A percentile compares a stretch with the other conserved stretches of the same genome.
Evolutionary conservation across 92 coral and sea anemone genomes (phyloP).

Genomic region (Hydrozoanthus gracilis): DNA sequence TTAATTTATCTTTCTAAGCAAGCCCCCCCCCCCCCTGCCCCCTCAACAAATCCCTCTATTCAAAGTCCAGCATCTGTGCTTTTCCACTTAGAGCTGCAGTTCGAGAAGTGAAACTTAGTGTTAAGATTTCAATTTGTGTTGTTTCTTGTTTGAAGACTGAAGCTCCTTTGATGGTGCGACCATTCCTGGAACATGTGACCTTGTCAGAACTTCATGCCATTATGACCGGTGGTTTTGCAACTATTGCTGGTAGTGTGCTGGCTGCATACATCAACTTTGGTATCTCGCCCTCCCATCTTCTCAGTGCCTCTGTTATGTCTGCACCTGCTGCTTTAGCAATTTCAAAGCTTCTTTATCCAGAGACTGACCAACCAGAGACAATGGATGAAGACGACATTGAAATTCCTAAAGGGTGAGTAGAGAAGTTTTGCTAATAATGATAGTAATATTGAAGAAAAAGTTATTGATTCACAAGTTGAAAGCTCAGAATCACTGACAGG

Average conservation of each 20-base stretch:
- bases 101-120: too few species aligned
- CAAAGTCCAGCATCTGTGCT: too few species aligned
- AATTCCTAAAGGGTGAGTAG: conserved; percentile 70
- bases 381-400: conserved; percentile 73
- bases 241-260: conserved; percentile 96
- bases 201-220: conserved; percentile 96
- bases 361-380: conserved; percentile 86
- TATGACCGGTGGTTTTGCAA: conserved; percentile 97
- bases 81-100: too few species aligned
- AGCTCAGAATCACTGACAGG: too few species aligned
- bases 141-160: conserved; percentile 68
- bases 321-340: conserved; percentile 98
- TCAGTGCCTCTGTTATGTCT: conserved; percentile 97
- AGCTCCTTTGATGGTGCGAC: conserved; percentile 91
- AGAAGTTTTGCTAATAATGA: background rate
- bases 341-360: conserved; percentile 93
- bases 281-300: conserved; percentile 88
- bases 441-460: background rate
- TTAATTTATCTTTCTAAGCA: too few species aligned
- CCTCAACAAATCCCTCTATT: too few species aligned
- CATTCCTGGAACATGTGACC: conserved; percentile 85
- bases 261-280: conserved; percentile 95
- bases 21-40: too few species aligned
- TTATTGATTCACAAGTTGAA: background rate
- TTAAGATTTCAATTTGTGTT: background rate